Percentiles rank a stretch among this genome's conserved stretches.
phyloP scores from a whole-genome alignment of 2,888 invertebrate species.

The Agrotis puta region DNA sequence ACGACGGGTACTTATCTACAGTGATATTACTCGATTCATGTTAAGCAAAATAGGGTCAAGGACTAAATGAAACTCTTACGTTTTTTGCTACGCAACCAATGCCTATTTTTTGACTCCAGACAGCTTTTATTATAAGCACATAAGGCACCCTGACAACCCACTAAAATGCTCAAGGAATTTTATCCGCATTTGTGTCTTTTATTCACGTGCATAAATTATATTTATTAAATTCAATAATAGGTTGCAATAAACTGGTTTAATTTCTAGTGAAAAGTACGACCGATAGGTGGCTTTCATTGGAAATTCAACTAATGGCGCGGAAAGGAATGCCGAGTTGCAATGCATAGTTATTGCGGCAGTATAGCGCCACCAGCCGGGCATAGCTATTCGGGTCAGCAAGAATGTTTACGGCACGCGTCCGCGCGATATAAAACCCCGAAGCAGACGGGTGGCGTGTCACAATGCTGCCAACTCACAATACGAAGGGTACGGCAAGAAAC shows the following conservation, averaged over 20 bases:
- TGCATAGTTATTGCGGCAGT: conserved; percentile 73
- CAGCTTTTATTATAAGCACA: not conserved
- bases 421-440: conserved; percentile 67
- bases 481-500: conserved; percentile 25
- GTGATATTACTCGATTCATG: not conserved
- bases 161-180: too few species aligned
- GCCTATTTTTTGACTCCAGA: not conserved
- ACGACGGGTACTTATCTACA: not conserved
- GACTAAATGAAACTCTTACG: not conserved
- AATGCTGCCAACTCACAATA: conserved; percentile 63
- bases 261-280: conserved; percentile 25
- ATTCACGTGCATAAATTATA: too few species aligned
- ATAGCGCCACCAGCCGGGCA: conserved; percentile 67
- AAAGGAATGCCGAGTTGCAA: conserved; percentile 72
- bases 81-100: not conserved
- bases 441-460: conserved; percentile 61
- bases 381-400: conserved; percentile 73
- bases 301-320: conserved; percentile 69
- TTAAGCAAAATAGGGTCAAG: conserved; percentile 3
- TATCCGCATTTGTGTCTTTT: too few species aligned
- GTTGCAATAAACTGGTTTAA: conserved; percentile 14
- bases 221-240: not conserved
- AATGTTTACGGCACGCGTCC: conserved; percentile 71
- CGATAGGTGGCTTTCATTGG: conserved; percentile 53
- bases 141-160: not conserved